Conservation (phyloP, 2,113 vertebrate genomes). For the Anhinga rufa region DNA sequence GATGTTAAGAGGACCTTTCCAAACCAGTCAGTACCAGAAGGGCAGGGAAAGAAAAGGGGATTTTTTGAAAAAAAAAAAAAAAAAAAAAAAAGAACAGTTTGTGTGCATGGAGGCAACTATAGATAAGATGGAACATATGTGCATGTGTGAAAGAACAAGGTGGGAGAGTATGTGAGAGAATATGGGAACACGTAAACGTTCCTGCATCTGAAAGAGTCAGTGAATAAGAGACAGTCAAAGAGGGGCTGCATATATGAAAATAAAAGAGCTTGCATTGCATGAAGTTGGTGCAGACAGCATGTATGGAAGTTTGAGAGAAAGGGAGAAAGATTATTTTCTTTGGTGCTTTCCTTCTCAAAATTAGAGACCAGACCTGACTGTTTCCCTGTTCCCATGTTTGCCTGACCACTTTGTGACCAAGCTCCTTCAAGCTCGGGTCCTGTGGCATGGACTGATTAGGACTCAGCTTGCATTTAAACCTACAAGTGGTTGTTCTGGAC, state of each 20-base stretch:
- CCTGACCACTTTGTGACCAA: not conserved
- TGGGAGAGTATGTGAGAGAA: constrained; percentile 28
- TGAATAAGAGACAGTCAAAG: not conserved
- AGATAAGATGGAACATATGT: constrained; percentile 32
- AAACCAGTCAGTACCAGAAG: not conserved
- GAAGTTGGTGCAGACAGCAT: not conserved
- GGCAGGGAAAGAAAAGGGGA: not conserved
- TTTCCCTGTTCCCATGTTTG: not conserved
- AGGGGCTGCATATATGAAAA: not conserved
- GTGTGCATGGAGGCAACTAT: not conserved
- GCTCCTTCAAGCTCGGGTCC: not conserved
- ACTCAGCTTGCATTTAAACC: not conserved
- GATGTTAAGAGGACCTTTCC: not conserved
- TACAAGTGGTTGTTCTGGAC: not conserved
- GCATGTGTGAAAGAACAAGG: constrained; percentile 50
- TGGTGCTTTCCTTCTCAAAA: not conserved
- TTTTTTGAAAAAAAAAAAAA: not conserved
- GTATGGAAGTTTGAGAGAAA: not conserved
- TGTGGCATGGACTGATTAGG: not conserved
- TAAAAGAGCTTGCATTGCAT: not conserved
- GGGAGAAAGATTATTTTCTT: not conserved
- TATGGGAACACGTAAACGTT: not conserved
- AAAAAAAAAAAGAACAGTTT: not conserved
- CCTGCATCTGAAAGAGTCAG: not conserved
- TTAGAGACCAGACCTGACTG: not conserved